A percentile compares a stretch with the other conserved stretches of the same genome.
phyloP scores from a whole-genome alignment of 2,113 vertebrate genomes.

The Embiotoca jacksoni region DNA sequence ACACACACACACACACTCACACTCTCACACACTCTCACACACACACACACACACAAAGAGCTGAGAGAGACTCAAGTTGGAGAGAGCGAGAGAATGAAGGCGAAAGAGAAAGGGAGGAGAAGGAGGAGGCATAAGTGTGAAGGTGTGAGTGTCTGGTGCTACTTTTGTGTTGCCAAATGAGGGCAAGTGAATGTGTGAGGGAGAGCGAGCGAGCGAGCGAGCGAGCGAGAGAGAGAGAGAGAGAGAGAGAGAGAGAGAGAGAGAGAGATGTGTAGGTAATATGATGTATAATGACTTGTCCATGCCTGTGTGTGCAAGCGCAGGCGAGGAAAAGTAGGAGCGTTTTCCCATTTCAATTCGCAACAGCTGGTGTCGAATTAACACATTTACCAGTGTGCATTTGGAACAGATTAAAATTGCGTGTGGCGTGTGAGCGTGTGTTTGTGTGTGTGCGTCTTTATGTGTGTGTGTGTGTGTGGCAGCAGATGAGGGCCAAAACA shows the following conservation, averaged over 20 bases:
- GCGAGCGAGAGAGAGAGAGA: constrained; percentile 17
- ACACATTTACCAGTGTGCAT: constrained; percentile 84
- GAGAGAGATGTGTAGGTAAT: constrained; percentile 26
- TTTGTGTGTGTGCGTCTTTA: constrained; percentile 18
- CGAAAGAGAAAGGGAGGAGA: constrained; percentile 46
- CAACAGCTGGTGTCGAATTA: constrained; percentile 85
- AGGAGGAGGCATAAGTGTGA: constrained; percentile 62
- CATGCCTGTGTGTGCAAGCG: constrained; percentile 46
- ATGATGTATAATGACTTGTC: constrained; percentile 66
- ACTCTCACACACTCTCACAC: constrained; percentile 31
- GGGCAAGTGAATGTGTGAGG: constrained; percentile 51
- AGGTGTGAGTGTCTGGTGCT: constrained; percentile 69
- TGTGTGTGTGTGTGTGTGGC: constrained; percentile 24
- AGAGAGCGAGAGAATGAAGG: constrained; percentile 35
- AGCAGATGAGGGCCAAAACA: constrained; percentile 76
- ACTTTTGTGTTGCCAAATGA: constrained; percentile 69
- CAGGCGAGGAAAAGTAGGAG: constrained; percentile 66
- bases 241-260: constrained; percentile 15
- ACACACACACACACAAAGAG: constrained; percentile 22
- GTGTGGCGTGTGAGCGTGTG: constrained; percentile 73
- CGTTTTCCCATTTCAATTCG: constrained; percentile 80
- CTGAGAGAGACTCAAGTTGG: constrained; percentile 49
- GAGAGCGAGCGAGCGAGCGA: background rate
- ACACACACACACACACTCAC: constrained; percentile 33
- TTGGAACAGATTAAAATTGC: constrained; percentile 84